Base-by-base conservation (phyloP, 1,140 invertebrate species). In the Capitella teleta region DNA sequence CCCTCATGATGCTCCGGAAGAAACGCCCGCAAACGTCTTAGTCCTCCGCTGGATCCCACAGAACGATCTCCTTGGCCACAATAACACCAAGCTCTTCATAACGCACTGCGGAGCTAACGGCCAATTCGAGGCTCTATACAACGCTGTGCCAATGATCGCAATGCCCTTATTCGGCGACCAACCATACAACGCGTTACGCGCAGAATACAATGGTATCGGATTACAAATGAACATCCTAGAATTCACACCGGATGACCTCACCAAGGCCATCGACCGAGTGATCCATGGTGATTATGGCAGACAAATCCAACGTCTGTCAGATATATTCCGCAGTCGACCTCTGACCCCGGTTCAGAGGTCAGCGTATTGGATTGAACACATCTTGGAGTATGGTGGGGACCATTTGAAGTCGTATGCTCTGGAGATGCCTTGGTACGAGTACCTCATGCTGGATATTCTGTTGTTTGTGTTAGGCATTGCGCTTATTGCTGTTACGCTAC, bases 31-130 rank as follows among this genome's bases (percentile, higher is more conserved):
- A n/a, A n/a, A n/a, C n/a, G n/a, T n/a, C n/a, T n/a, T n/a, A n/a
- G n/a, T n/a, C n/a, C n/a, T n/a, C n/a, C n/a, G n/a, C n/a, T 85
- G 82, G 82, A 59, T 82, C 52, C 83, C 82, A 2, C 82, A 85
- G 65, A 73, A 78, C 26, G 46, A 59, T 28, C 32, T 53, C 41
- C 46, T 52, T 49, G 60, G 43, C 26, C 59, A 61, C 43, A 49
- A 51, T 21, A 54, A 57, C 23, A 40, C 55, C 8, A 50, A 52
- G 23, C 32, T 57, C 10, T 64, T 64, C 52, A 59, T 64, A 25
- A 58, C 62, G 1, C 62, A 64, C 50, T 52, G 52, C 32, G 62
- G 62, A 2, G 34, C 50, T 21, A 65, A 64, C 34, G 57, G 60
- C 10, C 47, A 58, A 25, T 34, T 47, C 12, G 62, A 64, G 40